Conservation (phyloP, 2,888 invertebrate genomes). For the Hanleya hanleyi region DNA sequence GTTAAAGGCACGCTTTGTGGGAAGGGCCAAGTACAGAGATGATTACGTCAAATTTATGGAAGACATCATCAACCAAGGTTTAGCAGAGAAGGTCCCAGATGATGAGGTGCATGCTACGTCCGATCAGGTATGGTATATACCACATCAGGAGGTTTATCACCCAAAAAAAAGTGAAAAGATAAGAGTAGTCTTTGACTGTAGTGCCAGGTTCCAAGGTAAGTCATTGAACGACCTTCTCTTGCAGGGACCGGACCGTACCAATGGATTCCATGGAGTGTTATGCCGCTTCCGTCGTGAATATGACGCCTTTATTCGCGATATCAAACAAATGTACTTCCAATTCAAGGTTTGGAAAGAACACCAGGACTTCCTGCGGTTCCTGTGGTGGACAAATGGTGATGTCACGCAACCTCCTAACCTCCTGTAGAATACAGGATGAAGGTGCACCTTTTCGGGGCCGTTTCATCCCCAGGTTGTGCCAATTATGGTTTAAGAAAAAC, state of each 20-base stretch:
- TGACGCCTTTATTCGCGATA: slow-evolving; percentile 20
- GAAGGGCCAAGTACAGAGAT: not conserved
- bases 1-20: slow-evolving; percentile 5
- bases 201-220: slow-evolving; percentile 1
- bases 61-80: slow-evolving; percentile 13
- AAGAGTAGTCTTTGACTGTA: no score
- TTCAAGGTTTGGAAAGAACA: slow-evolving; percentile 11
- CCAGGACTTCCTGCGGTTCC: slow-evolving; percentile 14
- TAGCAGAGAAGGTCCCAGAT: slow-evolving; percentile 17
- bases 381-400: slow-evolving; percentile 20
- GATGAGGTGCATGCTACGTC: not conserved
- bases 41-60: slow-evolving; percentile 15
- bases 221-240: slow-evolving; percentile 19
- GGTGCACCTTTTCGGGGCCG: no score
- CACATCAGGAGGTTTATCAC: slow-evolving; percentile 16
- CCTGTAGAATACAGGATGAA: slow-evolving; percentile 2
- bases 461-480: slow-evolving; percentile 15
- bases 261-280: slow-evolving; percentile 17
- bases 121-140: slow-evolving; percentile 19
- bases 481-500: slow-evolving; percentile 6
- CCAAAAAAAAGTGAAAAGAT: slow-evolving; percentile 25
- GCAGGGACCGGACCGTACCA: slow-evolving; percentile 21
- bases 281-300: slow-evolving; percentile 17
- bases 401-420: slow-evolving; percentile 17
- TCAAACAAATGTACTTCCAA: slow-evolving; percentile 21